phyloP scores from a whole-genome alignment of 1,140 invertebrate genomes.

The Caenorhabditis tropicalis region DNA sequence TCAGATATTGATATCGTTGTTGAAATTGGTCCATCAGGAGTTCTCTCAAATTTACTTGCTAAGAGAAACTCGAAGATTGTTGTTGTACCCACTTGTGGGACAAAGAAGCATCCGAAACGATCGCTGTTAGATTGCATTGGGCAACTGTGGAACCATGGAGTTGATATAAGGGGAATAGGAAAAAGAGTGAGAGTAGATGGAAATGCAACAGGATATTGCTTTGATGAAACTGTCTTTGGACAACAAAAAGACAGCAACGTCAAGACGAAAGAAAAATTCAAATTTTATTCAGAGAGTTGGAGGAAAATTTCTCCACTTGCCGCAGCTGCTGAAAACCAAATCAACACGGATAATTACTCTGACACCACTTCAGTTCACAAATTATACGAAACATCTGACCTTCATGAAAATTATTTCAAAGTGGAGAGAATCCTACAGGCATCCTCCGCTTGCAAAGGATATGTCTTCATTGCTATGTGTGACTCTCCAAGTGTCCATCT shows the following conservation, averaged over 20 bases:
- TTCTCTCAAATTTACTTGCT: slow-evolving; percentile 46
- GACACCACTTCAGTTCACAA: neutral
- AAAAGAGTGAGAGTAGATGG: neutral
- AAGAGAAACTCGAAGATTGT: slow-evolving; percentile 26
- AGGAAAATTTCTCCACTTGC: too few species aligned
- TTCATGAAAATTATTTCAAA: neutral
- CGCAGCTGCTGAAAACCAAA: too few species aligned
- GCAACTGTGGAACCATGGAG: slow-evolving; percentile 53
- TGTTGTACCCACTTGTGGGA: slow-evolving; percentile 39
- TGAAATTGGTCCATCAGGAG: slow-evolving; percentile 65
- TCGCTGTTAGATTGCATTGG: slow-evolving; percentile 41
- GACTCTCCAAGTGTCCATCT: neutral
- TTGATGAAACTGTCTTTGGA: slow-evolving; percentile 27
- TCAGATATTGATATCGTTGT: slow-evolving; percentile 53
- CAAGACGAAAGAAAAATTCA: neutral
- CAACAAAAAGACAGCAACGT: neutral
- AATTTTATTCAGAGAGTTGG: neutral
- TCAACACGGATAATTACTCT: too few species aligned
- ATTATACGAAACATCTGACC: neutral
- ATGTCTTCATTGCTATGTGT: neutral
- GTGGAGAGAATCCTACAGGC: neutral
- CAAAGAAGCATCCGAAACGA: slow-evolving; percentile 10
- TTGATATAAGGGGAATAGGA: neutral
- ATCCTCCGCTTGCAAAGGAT: neutral
- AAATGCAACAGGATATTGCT: slow-evolving; percentile 47